These are phyloP conservation scores for Cichladusa arquata DNA, from an alignment of 2,113 vertebrate genomes.

Conservation along the genomic window DNA sequence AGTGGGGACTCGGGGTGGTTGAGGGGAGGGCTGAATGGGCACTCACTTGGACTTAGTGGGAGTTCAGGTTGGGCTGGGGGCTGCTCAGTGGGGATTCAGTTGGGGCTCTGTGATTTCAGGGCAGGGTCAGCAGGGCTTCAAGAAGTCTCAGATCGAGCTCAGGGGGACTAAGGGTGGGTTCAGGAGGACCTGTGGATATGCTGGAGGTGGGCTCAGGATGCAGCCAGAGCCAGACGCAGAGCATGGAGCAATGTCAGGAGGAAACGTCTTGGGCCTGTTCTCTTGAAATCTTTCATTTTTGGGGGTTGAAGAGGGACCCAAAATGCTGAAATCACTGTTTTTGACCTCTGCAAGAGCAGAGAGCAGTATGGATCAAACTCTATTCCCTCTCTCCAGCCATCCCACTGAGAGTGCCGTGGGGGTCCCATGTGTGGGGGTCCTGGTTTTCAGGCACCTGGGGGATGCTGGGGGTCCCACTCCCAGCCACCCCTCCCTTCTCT, in stretches of 20 bases:
- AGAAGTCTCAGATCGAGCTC: not conserved
- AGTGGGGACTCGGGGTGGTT: not conserved
- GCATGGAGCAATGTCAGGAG: not conserved
- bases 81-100: not conserved
- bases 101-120: not conserved
- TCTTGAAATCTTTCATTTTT: not conserved
- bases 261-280: not conserved
- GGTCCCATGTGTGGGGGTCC: not conserved
- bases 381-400: conserved; percentile 28
- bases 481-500: not conserved
- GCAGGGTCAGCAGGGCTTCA: not conserved
- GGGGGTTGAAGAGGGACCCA: not conserved
- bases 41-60: not conserved
- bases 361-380: not conserved
- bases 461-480: not conserved
- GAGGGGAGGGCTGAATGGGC: too few species aligned
- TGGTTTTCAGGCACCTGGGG: not conserved
- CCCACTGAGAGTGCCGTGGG: not conserved
- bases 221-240: not conserved
- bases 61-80: not conserved
- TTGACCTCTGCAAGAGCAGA: not conserved
- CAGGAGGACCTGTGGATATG: not conserved
- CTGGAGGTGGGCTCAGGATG: fast-evolving
- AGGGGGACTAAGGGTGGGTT: fast-evolving
- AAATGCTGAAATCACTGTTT: not conserved